Evolutionary conservation across 1,140 invertebrate species (phyloP).

Genomic region (Drosophila leontia): DNA sequence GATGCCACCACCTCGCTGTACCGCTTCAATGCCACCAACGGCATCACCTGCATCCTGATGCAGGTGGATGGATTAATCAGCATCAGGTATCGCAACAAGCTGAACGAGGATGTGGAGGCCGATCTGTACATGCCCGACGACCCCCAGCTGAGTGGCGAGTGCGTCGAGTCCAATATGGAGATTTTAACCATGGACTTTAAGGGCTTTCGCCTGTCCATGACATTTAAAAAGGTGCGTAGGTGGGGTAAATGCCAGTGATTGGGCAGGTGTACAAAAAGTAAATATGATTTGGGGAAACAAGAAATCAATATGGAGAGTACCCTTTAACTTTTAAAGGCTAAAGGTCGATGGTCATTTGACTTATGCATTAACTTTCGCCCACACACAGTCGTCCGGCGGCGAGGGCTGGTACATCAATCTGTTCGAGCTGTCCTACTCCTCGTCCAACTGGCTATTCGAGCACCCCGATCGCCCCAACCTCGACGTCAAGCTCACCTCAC

Average conservation of each 20-base stretch:
- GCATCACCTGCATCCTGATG: constrained; percentile 88
- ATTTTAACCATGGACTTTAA: constrained; percentile 90
- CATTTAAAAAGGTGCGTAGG: constrained; percentile 87
- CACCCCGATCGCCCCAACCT: constrained; percentile 86
- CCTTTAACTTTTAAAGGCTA: constrained; percentile 22
- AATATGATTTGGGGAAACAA: constrained; percentile 1
- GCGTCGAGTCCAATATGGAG: constrained; percentile 89
- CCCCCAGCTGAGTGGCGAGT: constrained; percentile 88
- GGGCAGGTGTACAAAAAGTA: background rate
- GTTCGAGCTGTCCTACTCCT: constrained; percentile 88
- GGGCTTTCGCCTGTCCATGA: constrained; percentile 89
- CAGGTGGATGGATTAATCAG: constrained; percentile 89
- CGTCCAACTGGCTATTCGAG: constrained; percentile 86
- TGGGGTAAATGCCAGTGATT: constrained; percentile 2
- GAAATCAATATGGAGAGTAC: constrained; percentile 17
- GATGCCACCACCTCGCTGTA: constrained; percentile 87
- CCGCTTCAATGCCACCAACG: constrained; percentile 87
- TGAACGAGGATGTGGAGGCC: constrained; percentile 88
- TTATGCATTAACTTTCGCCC: constrained; percentile 15
- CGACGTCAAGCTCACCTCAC: constrained; percentile 87
- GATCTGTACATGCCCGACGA: constrained; percentile 89
- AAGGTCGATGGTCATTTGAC: constrained; percentile 19
- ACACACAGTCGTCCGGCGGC: constrained; percentile 87
- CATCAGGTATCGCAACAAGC: constrained; percentile 88
- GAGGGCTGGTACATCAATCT: constrained; percentile 93